Base-by-base conservation (phyloP, 2,888 invertebrate genomes). In the Panzeria rudis region DNA sequence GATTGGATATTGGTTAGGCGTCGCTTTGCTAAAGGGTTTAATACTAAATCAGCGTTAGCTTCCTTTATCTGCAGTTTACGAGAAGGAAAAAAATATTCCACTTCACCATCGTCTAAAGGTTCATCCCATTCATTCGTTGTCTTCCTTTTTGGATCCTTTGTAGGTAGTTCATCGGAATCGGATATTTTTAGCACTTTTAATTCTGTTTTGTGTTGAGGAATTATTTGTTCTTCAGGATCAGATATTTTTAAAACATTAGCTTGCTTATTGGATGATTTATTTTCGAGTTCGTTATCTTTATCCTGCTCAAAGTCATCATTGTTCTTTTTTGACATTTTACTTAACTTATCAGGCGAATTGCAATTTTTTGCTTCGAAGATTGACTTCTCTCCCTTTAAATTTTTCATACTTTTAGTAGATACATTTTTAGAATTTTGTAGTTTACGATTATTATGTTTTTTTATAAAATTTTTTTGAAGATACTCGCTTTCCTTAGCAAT, bases 71-170 rank as follows among this genome's bases (percentile, higher is more conserved):
- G 90, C 6, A 86, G 29, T 80, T 92, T 92, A 17, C 89, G 89
- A 2, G 92, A 90, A 54, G 92, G 90, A 25, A 91, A 75, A 83
- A 91, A 92, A 84, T 89, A 90, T 79, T 93, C 93, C 44, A 89
- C 72, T 89, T 94, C 94, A 17, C 93, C 93, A n/a, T 92, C 89
- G 83, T 91, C 83, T 11, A 93, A 84, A 0, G 93, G 92, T 29
- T 91, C 89, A 20, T 92, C 91, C 94, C 94, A 93, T 64, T 92
- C 93, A 15, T 89, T 66, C 41, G 15, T 23, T 9, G 41, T 20
- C 25, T 79, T 86, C 9, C 69, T 84, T 47, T 76, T 82, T 1
- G 56, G 35, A 17, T 62, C 77, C 9, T 77, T 75, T n/a, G 71
- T 78, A 15, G 23, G 8, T 11, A 64, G 71, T 32, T 75, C 72